phyloP scores from a whole-genome alignment of 2,888 invertebrate species.

The Cylindroiulus punctatus region DNA sequence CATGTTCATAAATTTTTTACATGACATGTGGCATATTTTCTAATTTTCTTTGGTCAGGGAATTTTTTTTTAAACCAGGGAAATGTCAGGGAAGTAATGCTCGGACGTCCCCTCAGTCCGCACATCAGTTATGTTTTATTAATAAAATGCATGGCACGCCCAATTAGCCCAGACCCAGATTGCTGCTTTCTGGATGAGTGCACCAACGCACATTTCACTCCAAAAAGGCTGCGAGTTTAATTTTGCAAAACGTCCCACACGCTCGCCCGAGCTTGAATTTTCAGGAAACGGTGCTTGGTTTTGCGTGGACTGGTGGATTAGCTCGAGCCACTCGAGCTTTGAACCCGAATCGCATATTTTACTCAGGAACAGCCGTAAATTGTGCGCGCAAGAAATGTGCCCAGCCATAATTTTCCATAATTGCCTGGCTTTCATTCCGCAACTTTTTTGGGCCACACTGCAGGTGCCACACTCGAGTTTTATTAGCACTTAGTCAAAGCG shows the following conservation, averaged over 20 bases:
- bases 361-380: background rate
- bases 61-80: too few relatives aligned
- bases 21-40: too few relatives aligned
- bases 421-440: background rate
- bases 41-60: too few relatives aligned
- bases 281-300: background rate
- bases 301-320: too few relatives aligned
- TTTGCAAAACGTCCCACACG: conserved; percentile 10
- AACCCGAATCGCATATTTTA: background rate
- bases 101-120: too few relatives aligned
- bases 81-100: too few relatives aligned
- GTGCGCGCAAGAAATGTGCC: background rate
- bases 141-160: too few relatives aligned
- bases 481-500: background rate
- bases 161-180: background rate
- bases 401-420: background rate
- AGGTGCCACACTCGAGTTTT: background rate
- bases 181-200: background rate
- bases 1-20: too few relatives aligned
- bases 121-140: too few relatives aligned
- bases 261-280: background rate
- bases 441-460: background rate
- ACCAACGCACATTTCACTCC: background rate
- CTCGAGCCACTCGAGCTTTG: background rate
- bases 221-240: background rate